Evolutionary conservation across 2,888 invertebrate species (phyloP), one percentile per base, ranked within the genome.

Genomic region (Dexiosoma caninum): DNA sequence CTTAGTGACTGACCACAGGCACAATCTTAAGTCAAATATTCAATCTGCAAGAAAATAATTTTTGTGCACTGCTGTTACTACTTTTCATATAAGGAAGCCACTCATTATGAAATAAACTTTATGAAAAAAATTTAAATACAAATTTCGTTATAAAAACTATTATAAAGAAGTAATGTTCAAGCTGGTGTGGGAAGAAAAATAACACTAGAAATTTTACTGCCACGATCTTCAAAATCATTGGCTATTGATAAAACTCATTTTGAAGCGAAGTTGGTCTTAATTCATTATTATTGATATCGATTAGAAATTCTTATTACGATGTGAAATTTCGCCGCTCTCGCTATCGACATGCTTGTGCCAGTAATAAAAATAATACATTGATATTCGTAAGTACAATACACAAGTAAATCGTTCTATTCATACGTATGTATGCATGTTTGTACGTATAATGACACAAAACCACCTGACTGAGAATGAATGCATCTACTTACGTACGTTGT

Each of bases 21-120:
- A 14, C 40, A 2, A 35, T 5, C 27, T 49, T 23, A 49, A 49
- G 1, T 49, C 0, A 57, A 16, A 66, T 32, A 51, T 40, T 49
- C 8, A 37, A 44, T 64, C 32, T 32, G 5, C 49, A 59, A 10
- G 42, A 62, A 62, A 53, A 35, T 46, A 21, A 35, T 46, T 69
- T 21, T 8, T 27, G 10, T 46, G 35, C 21, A 7, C n/a, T 21
- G 16, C n/a, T 35, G 35, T n/a, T 7, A 21, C 19, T 19, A 16
- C 19, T 57, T 57, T 37, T 57, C 35, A 57, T 21, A 35, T 10
- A 49, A 49, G 14, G 46, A 35, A 64, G 49, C 23, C 35, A 55
- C 44, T 32, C 21, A 23, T 42, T 53, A 42, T 16, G 32, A 62
- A 53, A 42, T 51, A 42, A 62, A 49, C 49, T 30, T 21, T 46